phyloP scores from a whole-genome alignment of 2,888 invertebrate species.

The Cephus nigrinus region DNA sequence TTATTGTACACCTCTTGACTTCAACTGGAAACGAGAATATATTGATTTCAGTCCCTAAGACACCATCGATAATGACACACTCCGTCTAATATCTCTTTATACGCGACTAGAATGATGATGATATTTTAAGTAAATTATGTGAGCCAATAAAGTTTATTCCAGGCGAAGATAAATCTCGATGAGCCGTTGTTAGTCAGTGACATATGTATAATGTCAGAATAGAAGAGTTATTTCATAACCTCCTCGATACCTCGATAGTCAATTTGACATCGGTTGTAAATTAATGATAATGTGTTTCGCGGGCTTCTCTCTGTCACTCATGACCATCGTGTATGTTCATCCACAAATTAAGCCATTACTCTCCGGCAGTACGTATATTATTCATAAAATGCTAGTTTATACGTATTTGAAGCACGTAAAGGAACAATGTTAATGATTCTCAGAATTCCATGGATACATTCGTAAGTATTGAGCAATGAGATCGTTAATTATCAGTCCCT shows the following conservation, averaged over 20 bases:
- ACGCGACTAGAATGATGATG: neutral
- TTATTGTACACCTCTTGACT: neutral
- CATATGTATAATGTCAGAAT: conserved; percentile 12
- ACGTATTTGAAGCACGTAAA: neutral
- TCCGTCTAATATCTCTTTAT: neutral
- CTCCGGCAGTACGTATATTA: neutral
- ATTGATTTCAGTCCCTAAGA: neutral
- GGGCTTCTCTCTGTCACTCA: neutral
- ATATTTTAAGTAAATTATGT: neutral
- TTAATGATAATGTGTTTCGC: conserved; percentile 45
- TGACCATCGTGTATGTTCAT: neutral
- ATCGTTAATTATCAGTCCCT: neutral
- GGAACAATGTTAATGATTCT: no score
- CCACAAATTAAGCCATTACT: neutral
- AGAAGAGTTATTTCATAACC: conserved; percentile 44
- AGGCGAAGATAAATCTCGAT: neutral
- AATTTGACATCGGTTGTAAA: conserved; percentile 50
- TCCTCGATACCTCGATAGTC: conserved; percentile 44
- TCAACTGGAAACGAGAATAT: neutral
- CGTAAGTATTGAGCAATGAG: neutral
- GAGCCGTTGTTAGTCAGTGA: conserved; percentile 10
- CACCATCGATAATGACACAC: neutral
- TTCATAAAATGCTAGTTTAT: neutral
- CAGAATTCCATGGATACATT: neutral
- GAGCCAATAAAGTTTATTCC: neutral